Evolutionary conservation across 2,113 vertebrate genomes (phyloP).

Genomic region (Vidua macroura): DNA sequence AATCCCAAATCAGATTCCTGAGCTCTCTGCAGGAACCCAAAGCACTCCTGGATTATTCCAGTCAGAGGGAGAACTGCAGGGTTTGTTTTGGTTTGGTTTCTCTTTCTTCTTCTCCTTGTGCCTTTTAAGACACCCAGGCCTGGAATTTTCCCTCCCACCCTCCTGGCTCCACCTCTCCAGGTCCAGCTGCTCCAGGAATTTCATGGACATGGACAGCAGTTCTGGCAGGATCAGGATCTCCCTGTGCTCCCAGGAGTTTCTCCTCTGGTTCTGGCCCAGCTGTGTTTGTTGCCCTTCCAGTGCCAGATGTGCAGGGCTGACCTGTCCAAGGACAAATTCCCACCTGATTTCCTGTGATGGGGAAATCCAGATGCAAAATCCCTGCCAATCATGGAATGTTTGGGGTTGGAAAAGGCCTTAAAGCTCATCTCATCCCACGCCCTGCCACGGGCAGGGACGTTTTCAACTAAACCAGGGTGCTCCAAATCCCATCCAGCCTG

Average conservation of each 20-base stretch:
- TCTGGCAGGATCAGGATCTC: not conserved
- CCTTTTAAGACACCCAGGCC: not conserved
- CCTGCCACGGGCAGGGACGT: not conserved
- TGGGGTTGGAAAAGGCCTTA: not conserved
- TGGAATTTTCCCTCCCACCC: not conserved
- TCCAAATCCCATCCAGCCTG: not conserved
- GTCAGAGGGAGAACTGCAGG: not conserved
- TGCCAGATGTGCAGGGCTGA: too few species aligned
- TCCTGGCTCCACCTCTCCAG: not conserved
- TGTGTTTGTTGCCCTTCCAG: not conserved
- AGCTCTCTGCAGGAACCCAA: too few species aligned
- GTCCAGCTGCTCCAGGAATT: not conserved
- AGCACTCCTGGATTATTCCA: not conserved
- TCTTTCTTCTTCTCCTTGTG: not conserved
- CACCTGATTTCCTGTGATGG: not conserved
- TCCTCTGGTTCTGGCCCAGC: not conserved
- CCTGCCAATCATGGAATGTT: not conserved
- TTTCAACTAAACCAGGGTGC: not conserved
- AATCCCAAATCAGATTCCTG: too few species aligned
- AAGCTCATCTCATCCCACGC: not conserved
- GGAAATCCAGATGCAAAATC: not conserved
- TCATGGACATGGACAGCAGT: not conserved
- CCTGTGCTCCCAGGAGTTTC: not conserved
- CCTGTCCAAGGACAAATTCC: not conserved
- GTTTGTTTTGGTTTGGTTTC: not conserved